Evolutionary conservation across 2,888 invertebrate genomes (phyloP), one percentile per base, ranked within the genome.

Genomic region (Clanis bilineata): DNA sequence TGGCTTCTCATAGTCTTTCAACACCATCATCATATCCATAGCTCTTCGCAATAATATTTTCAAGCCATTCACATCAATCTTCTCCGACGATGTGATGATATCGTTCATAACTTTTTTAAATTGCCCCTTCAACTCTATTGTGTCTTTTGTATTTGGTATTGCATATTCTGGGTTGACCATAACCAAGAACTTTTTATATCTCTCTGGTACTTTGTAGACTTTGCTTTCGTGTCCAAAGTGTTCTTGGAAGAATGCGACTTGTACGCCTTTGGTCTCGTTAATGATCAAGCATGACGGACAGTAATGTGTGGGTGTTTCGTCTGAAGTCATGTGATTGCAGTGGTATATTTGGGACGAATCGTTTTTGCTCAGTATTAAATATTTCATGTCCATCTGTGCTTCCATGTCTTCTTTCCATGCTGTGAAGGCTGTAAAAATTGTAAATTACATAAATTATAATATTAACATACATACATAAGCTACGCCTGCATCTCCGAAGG

Each of bases 351-450:
- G 74, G 63, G 75, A 82, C 0, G 64, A 43, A 10, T 65, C 69
- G 6, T 70, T 65, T 15, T 76, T 74, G 28, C 68, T 77, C 0
- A 80, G 60, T 0, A 69, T 32, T 0, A 71, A 44, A 39, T 80
- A 88, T 23, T 72, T 74, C 0, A 68, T 65, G 1, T 65, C 67
- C 0, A 75, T 74, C 54, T 79, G 70, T 0, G 59, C 41, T 56
- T 88, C 80, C 68, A 86, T 67, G 1, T 79, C 69, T 0, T 58
- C 43, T 63, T 82, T 85, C 89, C 89, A 90, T 0, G 32, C 32
- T 51, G 15, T 51, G 32, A 32, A 51, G 1, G 51, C 51, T 51
- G 51, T 18, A 51, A 36, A 1, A 36, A 36, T n/a, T n/a, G n/a
- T n/a, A n/a, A n/a, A n/a, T n/a, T n/a, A n/a, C n/a, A n/a, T n/a